phyloP scores from a whole-genome alignment of 2,113 vertebrate species.

The Boulengeromyrus knoepffleri region DNA sequence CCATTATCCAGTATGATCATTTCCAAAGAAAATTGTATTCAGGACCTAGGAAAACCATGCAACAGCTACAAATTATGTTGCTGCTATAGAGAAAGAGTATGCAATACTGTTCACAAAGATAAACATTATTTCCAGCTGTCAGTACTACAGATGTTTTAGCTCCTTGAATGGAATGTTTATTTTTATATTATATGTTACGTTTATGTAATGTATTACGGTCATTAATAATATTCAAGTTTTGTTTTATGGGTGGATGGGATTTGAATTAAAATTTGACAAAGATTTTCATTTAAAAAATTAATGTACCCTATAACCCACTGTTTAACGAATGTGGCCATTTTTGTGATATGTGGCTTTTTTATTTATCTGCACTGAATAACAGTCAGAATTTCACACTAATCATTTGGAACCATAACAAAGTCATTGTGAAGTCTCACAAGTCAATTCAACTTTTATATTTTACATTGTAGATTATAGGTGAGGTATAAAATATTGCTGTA shows the following conservation, averaged over 20 bases:
- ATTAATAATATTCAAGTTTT: background rate
- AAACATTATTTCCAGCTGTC: background rate
- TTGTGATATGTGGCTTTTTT: background rate
- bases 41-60: background rate
- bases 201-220: background rate
- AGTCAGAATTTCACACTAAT: constrained; percentile 4
- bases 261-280: background rate
- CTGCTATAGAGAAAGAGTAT: constrained; percentile 19
- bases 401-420: background rate
- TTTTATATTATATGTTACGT: background rate
- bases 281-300: background rate
- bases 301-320: background rate
- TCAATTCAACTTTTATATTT: constrained; percentile 4
- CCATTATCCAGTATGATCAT: background rate
- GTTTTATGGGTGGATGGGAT: background rate
- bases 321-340: background rate
- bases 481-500: background rate
- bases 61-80: constrained; percentile 2
- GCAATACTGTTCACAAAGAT: constrained; percentile 11
- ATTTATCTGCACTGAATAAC: background rate
- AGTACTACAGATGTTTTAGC: background rate
- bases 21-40: background rate
- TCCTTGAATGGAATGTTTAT: background rate
- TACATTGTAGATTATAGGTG: background rate
- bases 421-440: background rate